Evolutionary conservation across 1,140 invertebrate species (phyloP), one percentile per base, ranked within the genome.

Genomic region (Zophobas morio): DNA sequence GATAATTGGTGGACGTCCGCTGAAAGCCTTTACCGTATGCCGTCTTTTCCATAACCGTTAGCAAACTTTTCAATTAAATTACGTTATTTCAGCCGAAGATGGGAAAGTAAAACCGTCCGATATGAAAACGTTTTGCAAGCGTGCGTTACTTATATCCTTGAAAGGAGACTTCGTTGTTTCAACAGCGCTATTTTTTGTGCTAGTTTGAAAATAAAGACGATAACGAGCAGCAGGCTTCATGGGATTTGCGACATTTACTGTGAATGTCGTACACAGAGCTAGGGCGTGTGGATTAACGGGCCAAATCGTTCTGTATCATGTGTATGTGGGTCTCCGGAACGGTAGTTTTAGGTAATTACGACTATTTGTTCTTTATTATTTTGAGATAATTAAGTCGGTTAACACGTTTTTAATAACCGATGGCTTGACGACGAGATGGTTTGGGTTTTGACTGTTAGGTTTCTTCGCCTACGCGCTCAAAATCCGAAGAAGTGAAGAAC

Each of bases 301-400:
- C 54, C 71, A 53, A 73, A 56, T 73, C 71, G 71, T 73, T 73
- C 49, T 54, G 47, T 53, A 37, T 56, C 60, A n/a, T 66, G 60
- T 66, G 49, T 53, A 73, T 73, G 71, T 73, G 71, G 71, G 71
- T 73, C 71, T 73, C 56, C 54, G 20, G 37, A 73, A 54, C 71
- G 71, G 71, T 73, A 73, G 49, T 73, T 73, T 56, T 39, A 73
- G 46, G 36, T 56, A 54, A 73, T 73, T 73, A 56, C 60, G 33
- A 42, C n/a, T 66, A 66, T 66, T 66, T 66, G 60, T 42, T 66
- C 39, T 42, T 42, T 42, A 66, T 66, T 42, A 42, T 66, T 66
- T 42, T 66, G n/a, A 32, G 60, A 1, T 39, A 36, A 60, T 36
- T 60, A 36, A 60, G 56, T 60, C 20, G 56, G 36, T 36, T 60